Evolutionary conservation across 2,797 vertebrate genomes (phyloP).

Genomic region (Calcarius lapponicus): DNA sequence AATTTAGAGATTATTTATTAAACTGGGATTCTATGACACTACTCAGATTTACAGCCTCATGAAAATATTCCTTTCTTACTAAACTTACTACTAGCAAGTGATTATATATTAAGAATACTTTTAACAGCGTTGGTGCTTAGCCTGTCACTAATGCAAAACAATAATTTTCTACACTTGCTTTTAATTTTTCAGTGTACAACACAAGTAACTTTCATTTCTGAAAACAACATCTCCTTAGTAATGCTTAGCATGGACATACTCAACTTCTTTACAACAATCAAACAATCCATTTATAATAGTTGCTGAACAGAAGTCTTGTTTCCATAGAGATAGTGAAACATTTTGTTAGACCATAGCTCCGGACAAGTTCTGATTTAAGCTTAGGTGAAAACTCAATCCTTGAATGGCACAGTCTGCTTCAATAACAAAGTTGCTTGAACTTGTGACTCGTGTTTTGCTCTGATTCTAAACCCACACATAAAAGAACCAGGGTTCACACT

Average conservation of each 20-base stretch:
- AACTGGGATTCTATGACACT: neutral
- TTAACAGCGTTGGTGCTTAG: slow-evolving; percentile 8
- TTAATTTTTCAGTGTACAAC: slow-evolving; percentile 71
- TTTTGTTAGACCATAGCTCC: slow-evolving; percentile 68
- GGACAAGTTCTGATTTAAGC: slow-evolving; percentile 58
- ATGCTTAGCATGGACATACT: slow-evolving; percentile 72
- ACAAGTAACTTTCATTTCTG: slow-evolving; percentile 77
- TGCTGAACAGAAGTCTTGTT: slow-evolving; percentile 65
- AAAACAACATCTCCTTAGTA: slow-evolving; percentile 78
- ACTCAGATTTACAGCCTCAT: neutral
- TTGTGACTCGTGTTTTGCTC: neutral
- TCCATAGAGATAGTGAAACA: slow-evolving; percentile 67
- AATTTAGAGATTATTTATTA: slow-evolving; percentile 17
- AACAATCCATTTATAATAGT: slow-evolving; percentile 64
- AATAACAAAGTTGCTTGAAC: neutral
- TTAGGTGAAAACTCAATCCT: slow-evolving; percentile 34
- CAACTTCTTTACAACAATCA: slow-evolving; percentile 65
- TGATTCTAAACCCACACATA: neutral
- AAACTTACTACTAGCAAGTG: neutral
- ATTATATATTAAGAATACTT: neutral
- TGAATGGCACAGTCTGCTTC: neutral
- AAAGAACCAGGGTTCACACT: neutral
- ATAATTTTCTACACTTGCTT: slow-evolving; percentile 68
- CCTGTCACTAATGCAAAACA: slow-evolving; percentile 37
- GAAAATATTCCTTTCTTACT: neutral